Base-by-base conservation (phyloP, 2,888 invertebrate genomes). In the Suillia variegata region DNA sequence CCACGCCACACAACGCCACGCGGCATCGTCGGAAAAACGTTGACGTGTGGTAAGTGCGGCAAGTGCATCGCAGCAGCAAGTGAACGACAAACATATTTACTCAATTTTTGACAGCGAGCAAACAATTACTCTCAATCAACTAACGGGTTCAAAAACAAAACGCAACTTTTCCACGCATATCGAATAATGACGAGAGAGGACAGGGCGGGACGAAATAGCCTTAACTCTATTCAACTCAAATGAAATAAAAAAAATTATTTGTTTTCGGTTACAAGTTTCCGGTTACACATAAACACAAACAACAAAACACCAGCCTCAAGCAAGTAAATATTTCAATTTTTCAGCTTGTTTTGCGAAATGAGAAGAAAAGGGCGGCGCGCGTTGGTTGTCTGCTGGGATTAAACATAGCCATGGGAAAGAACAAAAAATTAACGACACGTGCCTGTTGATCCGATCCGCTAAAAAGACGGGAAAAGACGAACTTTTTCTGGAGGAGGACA, bases 301-400 rank as follows among this genome's bases (percentile, higher is more conserved):
- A n/a, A n/a, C n/a, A n/a, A n/a, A n/a, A n/a, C n/a, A n/a, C n/a
- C n/a, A 77, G 76, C 78, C 75, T 75, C 70, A 70, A 71, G 74
- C n/a, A n/a, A n/a, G 77, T 73, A 72, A 73, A 72, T 77, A 78
- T 78, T 77, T 77, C 78, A 78, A 77, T 78, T 74, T 76, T 76
- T 78, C 75, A 76, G 75, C 75, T 75, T 74, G 74, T 73, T 77
- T 77, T 75, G 72, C 56, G 56, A 65, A 58, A 45, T 69, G 56
- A 65, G 54, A 45, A 68, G 45, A 18, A 45, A 13, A 4, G 8
- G 12, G 45, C 45, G 18, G 45, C 45, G 45, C 13, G 8, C 45
- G 20, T n/a, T 20, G 6, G 18, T n/a, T 18, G 62, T 67, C 69
- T 66, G 51, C 59, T 68, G 69, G 69, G 69, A 68, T 64, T 68